phyloP scores from a whole-genome alignment of 2,888 invertebrate genomes.

The Mesorhabditis belari region DNA sequence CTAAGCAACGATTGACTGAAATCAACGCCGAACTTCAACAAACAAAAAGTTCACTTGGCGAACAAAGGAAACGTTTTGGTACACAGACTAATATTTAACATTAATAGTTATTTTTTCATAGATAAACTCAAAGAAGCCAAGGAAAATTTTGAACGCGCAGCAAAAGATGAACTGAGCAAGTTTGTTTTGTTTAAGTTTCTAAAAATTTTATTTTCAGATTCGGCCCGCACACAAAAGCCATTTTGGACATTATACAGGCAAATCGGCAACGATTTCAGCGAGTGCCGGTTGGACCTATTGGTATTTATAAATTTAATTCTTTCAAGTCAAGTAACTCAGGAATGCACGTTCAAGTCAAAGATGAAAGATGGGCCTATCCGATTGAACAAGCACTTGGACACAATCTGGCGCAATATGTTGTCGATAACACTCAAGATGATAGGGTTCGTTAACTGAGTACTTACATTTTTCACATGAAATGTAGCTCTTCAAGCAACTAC shows the following conservation, averaged over 20 bases:
- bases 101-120: not conserved
- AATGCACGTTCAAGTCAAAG: constrained; percentile 25
- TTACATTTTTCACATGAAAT: constrained; percentile 12
- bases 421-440: constrained; percentile 10
- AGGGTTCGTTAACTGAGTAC: constrained; percentile 4
- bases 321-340: constrained; percentile 11
- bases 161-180: not conserved
- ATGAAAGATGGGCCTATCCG: constrained; percentile 30
- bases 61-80: not conserved
- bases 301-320: constrained; percentile 6
- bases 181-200: not conserved
- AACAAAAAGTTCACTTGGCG: constrained; percentile 3
- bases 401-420: constrained; percentile 12
- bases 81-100: not conserved
- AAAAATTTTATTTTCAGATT: constrained; percentile 16
- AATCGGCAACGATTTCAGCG: constrained; percentile 15
- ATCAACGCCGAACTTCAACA: too few relatives aligned
- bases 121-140: not conserved
- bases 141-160: not conserved
- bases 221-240: constrained; percentile 21
- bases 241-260: constrained; percentile 16
- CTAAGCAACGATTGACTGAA: too few relatives aligned
- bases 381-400: constrained; percentile 21
- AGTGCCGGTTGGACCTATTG: constrained; percentile 42
- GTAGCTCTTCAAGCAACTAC: constrained; percentile 11